Base-by-base conservation (phyloP, 1,140 invertebrate genomes). In the Trichogramma pretiosum region DNA sequence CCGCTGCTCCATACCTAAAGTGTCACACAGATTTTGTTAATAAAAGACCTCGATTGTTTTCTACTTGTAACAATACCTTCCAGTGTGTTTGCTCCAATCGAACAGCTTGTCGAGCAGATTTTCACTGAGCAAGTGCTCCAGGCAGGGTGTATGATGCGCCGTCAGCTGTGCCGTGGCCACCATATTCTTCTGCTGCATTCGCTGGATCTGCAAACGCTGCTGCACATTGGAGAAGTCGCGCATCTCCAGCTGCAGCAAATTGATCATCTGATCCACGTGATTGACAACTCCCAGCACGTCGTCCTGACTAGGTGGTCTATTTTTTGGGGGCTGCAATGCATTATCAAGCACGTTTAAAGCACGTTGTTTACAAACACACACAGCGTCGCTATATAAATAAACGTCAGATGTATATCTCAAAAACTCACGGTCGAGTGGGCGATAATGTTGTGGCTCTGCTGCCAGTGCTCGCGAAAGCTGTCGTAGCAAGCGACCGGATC, bases 381-480 rank as follows among this genome's bases (percentile, higher is more conserved):
- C n/a, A n/a, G n/a, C n/a, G n/a, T n/a, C n/a, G n/a, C n/a, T n/a
- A n/a, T n/a, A n/a, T n/a, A n/a, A n/a, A n/a, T n/a, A n/a, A n/a
- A n/a, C n/a, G n/a, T n/a, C n/a, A n/a, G n/a, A n/a, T 46, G 14
- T 28, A 24, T 34, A 41, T 39, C 28, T 30, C 28, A 36, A 39
- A 7, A 37, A 61, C 60, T 68, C 62, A 81, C 79, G 68, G 77
- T 72, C 40, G 79, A 82, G 48, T 80, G 77, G 44, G 77, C 68
- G 52, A 93, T 92, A 42, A 95, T 90, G 55, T 86, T 84, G 55
- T 83, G 70, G 9, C 87, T 87, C 63, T 95, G 90, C 61, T 91
- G 84, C 91, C 93, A 98, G 65, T 96, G 93, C 67, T 89, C 89
- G 57, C 85, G 84, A 72, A 97, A 97, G 58, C 91, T 92, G 61